Base-by-base conservation (phyloP, 2,797 vertebrate species). In the Lacerta viridis region DNA sequence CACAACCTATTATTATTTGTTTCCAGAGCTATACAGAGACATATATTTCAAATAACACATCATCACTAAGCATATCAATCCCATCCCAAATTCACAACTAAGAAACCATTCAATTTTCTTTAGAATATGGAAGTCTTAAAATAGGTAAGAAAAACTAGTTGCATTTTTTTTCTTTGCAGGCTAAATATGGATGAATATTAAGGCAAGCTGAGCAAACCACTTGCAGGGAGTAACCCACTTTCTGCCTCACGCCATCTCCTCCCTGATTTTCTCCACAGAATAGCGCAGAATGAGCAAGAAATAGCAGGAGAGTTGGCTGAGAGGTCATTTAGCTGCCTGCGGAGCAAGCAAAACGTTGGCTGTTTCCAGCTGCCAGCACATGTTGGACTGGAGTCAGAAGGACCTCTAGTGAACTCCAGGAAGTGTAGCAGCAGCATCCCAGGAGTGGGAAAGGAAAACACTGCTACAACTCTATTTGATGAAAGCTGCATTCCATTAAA, bases 401-500 rank as follows among this genome's bases (percentile, higher is more conserved):
- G 88, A 89, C 88, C 88, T 89, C 88, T 89, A 89, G 88, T 89
- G 88, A 89, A 89, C 84, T 89, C 79, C 27, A 81, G 78, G 59
- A 89, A 89, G 78, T 36, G 83, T 85, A 89, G 88, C 88, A 89
- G 59, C 76, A 72, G 50, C 77, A 89, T 66, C 77, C 25, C 33
- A 33, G 69, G 50, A 76, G 36, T 36, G 2, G 43, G 61, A 76
- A 80, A 81, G 41, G 11, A 81, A 81, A 89, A 89, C 68, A 46
- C 68, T 64, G 25, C 55, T n/a, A 43, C 36, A 64, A 46, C 55
- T 39, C n/a, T 33, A 66, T 74, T 61, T 46, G n/a, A 81, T 68
- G 55, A 59, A 68, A 89, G n/a, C 33, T 25, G 39, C 43, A 66
- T 15, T 25, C 41, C 17, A 66, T 80, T 76, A 61, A 75, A 39